phyloP scores from a whole-genome alignment of 2,113 vertebrate species.

The Pachyramphus minor region DNA sequence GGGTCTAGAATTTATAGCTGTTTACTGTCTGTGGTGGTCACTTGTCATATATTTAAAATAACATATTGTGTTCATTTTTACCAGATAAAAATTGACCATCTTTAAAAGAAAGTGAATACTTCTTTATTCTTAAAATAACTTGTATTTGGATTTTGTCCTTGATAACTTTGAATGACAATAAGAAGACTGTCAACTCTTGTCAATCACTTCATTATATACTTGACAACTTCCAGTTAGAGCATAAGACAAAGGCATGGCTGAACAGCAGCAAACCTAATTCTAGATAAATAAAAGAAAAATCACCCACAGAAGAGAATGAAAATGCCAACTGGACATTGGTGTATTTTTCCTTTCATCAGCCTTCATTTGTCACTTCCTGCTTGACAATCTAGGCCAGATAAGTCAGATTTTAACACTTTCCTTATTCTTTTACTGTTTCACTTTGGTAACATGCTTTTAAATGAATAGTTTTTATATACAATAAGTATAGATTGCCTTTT shows the following conservation, averaged over 20 bases:
- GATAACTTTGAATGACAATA: slow-evolving; percentile 54
- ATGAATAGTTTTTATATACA: neutral
- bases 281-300: slow-evolving; percentile 69
- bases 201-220: slow-evolving; percentile 51
- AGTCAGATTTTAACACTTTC: slow-evolving; percentile 28
- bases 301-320: slow-evolving; percentile 43
- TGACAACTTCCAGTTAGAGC: slow-evolving; percentile 47
- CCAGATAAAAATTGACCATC: neutral
- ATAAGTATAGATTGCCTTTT: neutral
- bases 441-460: slow-evolving; percentile 28
- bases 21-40: neutral
- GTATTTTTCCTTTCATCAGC: slow-evolving; percentile 57
- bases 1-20: neutral
- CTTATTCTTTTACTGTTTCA: slow-evolving; percentile 36
- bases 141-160: slow-evolving; percentile 18
- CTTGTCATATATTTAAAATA: neutral
- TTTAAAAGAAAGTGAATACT: neutral
- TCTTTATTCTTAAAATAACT: neutral
- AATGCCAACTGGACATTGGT: neutral
- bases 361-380: slow-evolving; percentile 53
- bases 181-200: slow-evolving; percentile 53
- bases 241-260: slow-evolving; percentile 10
- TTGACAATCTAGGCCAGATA: slow-evolving; percentile 30
- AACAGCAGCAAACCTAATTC: slow-evolving; percentile 54
- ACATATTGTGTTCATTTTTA: neutral